phyloP scores from a whole-genome alignment of 2,113 vertebrate species.

The Himantopus leucocephalus region DNA sequence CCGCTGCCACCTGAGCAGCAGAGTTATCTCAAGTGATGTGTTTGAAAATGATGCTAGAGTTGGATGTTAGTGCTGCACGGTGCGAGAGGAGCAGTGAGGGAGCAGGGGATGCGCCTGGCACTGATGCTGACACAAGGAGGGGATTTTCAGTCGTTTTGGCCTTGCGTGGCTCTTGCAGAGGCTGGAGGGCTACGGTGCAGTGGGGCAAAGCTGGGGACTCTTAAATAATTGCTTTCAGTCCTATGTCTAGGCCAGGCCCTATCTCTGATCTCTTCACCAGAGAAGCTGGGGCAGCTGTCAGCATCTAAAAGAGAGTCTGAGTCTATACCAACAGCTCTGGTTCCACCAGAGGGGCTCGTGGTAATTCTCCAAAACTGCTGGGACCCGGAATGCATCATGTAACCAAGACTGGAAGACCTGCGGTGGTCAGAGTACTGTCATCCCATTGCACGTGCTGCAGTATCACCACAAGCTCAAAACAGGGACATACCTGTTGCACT shows the following conservation, averaged over 20 bases:
- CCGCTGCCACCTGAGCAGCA: not conserved
- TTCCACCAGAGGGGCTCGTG: not conserved
- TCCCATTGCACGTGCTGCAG: not conserved
- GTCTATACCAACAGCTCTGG: not conserved
- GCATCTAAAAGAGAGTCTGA: not conserved
- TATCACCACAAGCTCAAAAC: not conserved
- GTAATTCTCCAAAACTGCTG: not conserved
- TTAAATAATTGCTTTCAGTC: not conserved
- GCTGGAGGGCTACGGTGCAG: not conserved
- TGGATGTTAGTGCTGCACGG: not conserved
- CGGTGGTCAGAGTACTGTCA: not conserved
- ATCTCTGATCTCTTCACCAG: not conserved
- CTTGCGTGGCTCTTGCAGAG: not conserved
- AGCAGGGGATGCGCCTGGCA: not conserved
- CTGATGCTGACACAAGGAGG: rapidly evolving
- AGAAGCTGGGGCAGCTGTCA: not conserved
- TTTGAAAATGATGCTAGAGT: not conserved
- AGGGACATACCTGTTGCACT: not conserved
- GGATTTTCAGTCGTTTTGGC: not conserved
- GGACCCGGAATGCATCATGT: not conserved
- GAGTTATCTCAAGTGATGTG: not conserved
- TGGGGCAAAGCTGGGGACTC: not conserved
- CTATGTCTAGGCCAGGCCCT: not conserved
- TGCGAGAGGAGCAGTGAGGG: not conserved
- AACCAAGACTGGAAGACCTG: not conserved